Conservation (phyloP, 2,113 vertebrate genomes). For the Pseudopipra pipra region DNA sequence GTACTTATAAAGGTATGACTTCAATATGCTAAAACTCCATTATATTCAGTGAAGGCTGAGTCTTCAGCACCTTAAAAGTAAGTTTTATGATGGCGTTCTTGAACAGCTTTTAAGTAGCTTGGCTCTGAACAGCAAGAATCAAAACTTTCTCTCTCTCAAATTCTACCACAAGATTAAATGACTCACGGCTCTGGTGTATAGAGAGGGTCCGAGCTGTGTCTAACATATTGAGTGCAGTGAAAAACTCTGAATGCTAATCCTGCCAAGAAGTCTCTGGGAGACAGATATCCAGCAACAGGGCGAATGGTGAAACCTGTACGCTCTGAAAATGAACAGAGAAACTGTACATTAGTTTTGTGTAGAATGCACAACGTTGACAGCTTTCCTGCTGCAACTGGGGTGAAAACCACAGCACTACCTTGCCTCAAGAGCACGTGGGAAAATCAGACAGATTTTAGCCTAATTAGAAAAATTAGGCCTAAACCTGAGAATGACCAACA, state of each 20-base stretch:
- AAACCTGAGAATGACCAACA: not conserved
- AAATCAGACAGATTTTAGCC: not conserved
- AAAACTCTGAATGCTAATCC: constrained; percentile 97
- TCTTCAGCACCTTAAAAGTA: not conserved
- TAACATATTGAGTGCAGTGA: constrained; percentile 97
- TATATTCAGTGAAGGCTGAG: not conserved
- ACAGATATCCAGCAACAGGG: constrained; percentile 94
- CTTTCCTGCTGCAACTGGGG: not conserved
- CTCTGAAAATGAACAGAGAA: constrained; percentile 76
- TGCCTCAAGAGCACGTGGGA: not conserved
- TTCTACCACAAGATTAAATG: not conserved
- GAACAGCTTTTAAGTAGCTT: not conserved
- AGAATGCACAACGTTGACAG: not conserved
- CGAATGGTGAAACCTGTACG: constrained; percentile 93
- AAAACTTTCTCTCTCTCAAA: not conserved
- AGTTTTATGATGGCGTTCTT: not conserved
- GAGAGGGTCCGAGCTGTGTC: constrained; percentile 94
- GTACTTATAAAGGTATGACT: not conserved
- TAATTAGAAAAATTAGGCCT: not conserved
- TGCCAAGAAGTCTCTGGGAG: constrained; percentile 94
- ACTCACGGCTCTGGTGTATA: constrained; percentile 99
- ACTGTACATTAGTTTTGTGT: not conserved
- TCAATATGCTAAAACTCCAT: not conserved
- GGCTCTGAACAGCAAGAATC: not conserved
- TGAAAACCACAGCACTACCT: not conserved